Base-by-base conservation (phyloP, 2,888 invertebrate species). In the Sesamia inferens region DNA sequence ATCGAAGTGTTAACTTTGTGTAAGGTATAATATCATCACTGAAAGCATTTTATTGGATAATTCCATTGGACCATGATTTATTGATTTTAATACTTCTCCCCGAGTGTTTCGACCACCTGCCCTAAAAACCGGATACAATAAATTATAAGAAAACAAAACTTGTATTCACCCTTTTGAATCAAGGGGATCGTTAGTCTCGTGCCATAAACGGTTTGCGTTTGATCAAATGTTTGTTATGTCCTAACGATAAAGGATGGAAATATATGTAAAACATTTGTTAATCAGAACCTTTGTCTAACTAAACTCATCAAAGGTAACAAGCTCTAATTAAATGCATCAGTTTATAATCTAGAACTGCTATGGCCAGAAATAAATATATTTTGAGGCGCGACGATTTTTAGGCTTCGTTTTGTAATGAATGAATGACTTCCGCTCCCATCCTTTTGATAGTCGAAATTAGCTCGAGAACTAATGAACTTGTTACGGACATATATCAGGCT, bases 91-190 rank as follows among this genome's bases (percentile, higher is more conserved):
- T 83, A 80, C 75, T 79, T 85, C 58, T 84, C 76, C 72, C 78
- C 66, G 74, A 73, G 74, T 64, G 73, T 78, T 79, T 88, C 82
- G 89, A 88, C 88, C 96, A 96, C 95, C 96, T 96, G 96, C 93
- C 91, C 87, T 84, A 69, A 88, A 90, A 95, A 95, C 95, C 93
- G 94, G 95, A 94, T 92, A 90, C 91, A 85, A 94, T 95, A 94
- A 94, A 95, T 95, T 92, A 93, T 89, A 88, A 90, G 90, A 91
- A 93, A 93, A 93, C 93, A 91, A 91, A 90, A 91, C 92, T 87
- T 88, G 90, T 88, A 88, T 89, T 85, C 91, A 92, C 93, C 93
- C 93, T 91, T 92, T 87, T 84, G 71, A 82, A 81, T 87, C 83
- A 85, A 83, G 88, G 88, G 88, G 74, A 83, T 78, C 73, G 78